Evolutionary conservation across 2,888 invertebrate species (phyloP), one percentile per base, ranked within the genome.

Genomic region (Sussaba pulchella): DNA sequence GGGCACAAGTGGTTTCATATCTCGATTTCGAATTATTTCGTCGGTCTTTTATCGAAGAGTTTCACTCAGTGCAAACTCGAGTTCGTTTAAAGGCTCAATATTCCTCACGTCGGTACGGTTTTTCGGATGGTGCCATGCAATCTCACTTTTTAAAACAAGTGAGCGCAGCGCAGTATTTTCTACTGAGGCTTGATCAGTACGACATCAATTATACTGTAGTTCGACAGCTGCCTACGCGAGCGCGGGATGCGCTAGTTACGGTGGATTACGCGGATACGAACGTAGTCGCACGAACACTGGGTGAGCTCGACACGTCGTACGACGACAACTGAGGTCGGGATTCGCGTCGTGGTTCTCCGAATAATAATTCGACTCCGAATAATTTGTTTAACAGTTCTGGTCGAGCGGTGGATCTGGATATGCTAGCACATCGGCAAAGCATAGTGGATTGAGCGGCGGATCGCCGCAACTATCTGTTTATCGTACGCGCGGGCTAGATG

Each of bases 31-130:
- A 61, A 41, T n/a, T n/a, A 0, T 81, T 81, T 43, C 64, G 59
- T 19, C 17, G 0, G 1, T 47, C 39, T 1, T 81, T 78, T 50
- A 4, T 17, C 1, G 31, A 54, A 5, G 70, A 78, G n/a, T n/a
- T n/a, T n/a, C n/a, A n/a, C 52, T 73, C 81, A 2, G 59, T 74
- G 0, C 69, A 67, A 19, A 41, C 69, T 5, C 47, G 36, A 14
- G 52, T 79, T 9, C 36, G 52, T 10, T 61, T 64, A 0, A 75
- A 79, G 31, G 66, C n/a, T n/a, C n/a, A n/a, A n/a, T n/a, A n/a
- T n/a, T n/a, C n/a, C n/a, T n/a, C n/a, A n/a, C n/a, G n/a, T 14
- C 31, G 57, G 10, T 79, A 75, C 21, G 54, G 31, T n/a, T 10
- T 54, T 4, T 21, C 63, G 19, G 75, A 79, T 5, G 70, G n/a